Evolutionary conservation across 2,113 vertebrate genomes (phyloP).

Genomic region (Hippopotamus amphibius): DNA sequence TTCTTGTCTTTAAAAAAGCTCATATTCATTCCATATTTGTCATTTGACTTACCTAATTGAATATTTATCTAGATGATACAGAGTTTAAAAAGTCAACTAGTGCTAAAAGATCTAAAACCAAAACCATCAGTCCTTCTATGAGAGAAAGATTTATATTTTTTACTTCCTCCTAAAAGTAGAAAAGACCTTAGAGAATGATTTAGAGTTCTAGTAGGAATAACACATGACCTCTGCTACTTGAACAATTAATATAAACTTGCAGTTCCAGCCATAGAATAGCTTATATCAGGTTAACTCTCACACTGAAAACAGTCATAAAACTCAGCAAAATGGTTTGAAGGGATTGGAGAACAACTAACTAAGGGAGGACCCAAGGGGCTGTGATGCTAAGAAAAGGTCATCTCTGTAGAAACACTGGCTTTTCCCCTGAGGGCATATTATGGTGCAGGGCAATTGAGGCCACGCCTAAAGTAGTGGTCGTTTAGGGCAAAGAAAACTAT

Average conservation of each 20-base stretch:
- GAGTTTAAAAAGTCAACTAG: not conserved
- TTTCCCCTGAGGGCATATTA: not conserved
- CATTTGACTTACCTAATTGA: not conserved
- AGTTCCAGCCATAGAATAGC: not conserved
- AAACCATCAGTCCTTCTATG: not conserved
- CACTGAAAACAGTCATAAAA: not conserved
- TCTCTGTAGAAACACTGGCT: not conserved
- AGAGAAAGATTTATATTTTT: slow-evolving; percentile 31
- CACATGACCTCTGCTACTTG: not conserved
- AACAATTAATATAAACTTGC: slow-evolving; percentile 11
- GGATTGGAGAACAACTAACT: not conserved
- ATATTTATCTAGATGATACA: not conserved
- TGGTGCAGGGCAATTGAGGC: not conserved
- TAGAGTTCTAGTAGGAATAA: slow-evolving; percentile 1
- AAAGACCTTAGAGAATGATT: not conserved
- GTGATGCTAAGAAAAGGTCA: not conserved
- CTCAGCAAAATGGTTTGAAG: not conserved
- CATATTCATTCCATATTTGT: not conserved
- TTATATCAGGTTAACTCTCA: not conserved
- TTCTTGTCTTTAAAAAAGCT: slow-evolving; percentile 11
- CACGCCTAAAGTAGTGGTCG: not conserved
- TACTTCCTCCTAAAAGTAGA: not conserved
- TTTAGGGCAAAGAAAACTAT: not conserved
- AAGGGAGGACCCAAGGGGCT: not conserved
- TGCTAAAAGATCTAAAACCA: not conserved